Evolutionary conservation across 1,140 invertebrate genomes (phyloP).

Genomic region (Prorops nasuta): DNA sequence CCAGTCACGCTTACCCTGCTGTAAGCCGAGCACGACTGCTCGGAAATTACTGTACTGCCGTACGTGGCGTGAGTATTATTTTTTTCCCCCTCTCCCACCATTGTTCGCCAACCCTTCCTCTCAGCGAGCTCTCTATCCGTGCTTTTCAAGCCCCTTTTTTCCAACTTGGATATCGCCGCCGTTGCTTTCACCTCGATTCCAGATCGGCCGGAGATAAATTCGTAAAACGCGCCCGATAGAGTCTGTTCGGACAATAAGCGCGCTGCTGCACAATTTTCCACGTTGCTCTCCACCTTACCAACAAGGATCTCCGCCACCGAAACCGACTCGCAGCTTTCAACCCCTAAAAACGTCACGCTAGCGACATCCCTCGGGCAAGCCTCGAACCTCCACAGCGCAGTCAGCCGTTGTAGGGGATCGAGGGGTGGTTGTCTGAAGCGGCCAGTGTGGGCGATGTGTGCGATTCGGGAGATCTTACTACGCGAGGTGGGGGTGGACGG

Average conservation of each 20-base stretch:
- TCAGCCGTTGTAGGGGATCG: conserved; percentile 25
- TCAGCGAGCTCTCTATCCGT: conserved; percentile 1
- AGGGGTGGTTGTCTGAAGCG: conserved; percentile 8
- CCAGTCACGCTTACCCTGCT: conserved; percentile 49
- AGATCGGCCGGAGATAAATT: too few relatives aligned
- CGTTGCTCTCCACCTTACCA: conserved; percentile 35
- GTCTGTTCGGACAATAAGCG: too few relatives aligned
- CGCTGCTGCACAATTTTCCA: background rate
- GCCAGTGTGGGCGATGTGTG: conserved; percentile 14
- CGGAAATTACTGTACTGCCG: conserved; percentile 39
- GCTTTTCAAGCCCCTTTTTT: conserved; percentile 9
- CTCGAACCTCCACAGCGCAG: conserved; percentile 19
- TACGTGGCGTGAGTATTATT: conserved; percentile 42
- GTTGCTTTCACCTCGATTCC: too few relatives aligned
- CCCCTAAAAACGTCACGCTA: conserved; percentile 29
- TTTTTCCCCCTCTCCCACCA: conserved; percentile 17
- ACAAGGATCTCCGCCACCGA: conserved; percentile 17
- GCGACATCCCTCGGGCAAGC: conserved; percentile 37
- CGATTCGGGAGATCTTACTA: too few relatives aligned
- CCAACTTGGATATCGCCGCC: conserved; percentile 21
- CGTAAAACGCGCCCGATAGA: too few relatives aligned
- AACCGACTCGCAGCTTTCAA: background rate
- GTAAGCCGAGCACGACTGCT: conserved; percentile 38
- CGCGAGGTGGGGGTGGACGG: conserved; percentile 24
- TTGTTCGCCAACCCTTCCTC: background rate